Evolutionary conservation across 2,797 vertebrate genomes (phyloP), one percentile per base, ranked within the genome.

Genomic region (Cossypha heuglini): DNA sequence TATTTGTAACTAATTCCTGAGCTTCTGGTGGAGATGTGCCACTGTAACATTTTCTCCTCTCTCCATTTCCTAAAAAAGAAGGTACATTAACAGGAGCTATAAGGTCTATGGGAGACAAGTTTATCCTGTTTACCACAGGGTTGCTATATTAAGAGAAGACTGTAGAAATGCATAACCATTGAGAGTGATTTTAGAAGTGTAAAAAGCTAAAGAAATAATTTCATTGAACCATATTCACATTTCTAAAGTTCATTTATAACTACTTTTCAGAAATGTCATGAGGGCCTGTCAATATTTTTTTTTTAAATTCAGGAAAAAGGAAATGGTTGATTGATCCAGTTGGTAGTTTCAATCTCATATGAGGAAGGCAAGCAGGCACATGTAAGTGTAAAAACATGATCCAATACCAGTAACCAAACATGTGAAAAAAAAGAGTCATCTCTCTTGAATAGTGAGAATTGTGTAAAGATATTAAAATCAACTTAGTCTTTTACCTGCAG

Each of bases 151-250:
- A 62, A 73, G 31, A 81, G 28, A 85, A 67, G 15, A 42, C 14
- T 67, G 31, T 19, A 55, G 46, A 82, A 71, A 93, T 84, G 42
- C 49, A 62, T 68, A 33, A 37, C 9, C 16, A 31, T 10, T 35
- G 25, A 61, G 14, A 75, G 6, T 64, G 28, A 71, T 25, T 74
- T 68, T 64, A 64, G 28, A 80, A 37, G 18, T 22, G 13, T 51
- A 83, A 86, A 91, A 64, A 9, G 10, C 42, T 46, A 67, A 93
- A 87, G 77, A 40, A 35, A 61, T 13, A n/a, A 49, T 69, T 91
- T 89, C 3, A 20, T 79, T 15, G 3, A 69, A 75, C 12, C 15
- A 11, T 35, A 12, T 48, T 92, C 55, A 22, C 8, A 33, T 75
- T 93, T 88, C 29, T 66, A 49, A n/a, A 86, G 11, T 46, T 88